phyloP scores from a whole-genome alignment of 2,888 invertebrate species.

The Anthophora plumipes region DNA sequence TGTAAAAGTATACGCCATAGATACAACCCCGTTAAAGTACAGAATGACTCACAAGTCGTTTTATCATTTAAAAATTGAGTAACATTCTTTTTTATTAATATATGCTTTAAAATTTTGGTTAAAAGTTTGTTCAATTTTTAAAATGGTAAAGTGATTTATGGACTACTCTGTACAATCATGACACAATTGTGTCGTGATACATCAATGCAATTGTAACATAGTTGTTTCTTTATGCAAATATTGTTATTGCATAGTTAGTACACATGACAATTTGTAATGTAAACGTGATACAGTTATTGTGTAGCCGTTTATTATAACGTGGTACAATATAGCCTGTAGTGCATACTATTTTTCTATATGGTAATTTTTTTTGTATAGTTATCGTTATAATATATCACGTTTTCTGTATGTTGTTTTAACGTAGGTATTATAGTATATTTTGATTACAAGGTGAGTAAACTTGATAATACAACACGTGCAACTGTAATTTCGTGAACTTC shows the following conservation, averaged over 20 bases:
- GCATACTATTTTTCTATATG: background rate
- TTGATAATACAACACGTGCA: background rate
- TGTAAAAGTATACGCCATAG: background rate
- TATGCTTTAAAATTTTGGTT: too few relatives aligned
- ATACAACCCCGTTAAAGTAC: too few relatives aligned
- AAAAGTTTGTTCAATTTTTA: too few relatives aligned
- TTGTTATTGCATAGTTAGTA: background rate
- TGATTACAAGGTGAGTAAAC: background rate
- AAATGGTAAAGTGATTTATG: too few relatives aligned
- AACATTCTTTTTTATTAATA: too few relatives aligned
- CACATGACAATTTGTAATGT: background rate
- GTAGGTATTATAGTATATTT: background rate
- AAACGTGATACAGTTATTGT: background rate
- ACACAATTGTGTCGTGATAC: background rate
- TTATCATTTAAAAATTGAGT: too few relatives aligned
- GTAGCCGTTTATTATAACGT: background rate
- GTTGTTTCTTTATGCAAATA: background rate
- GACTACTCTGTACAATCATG: too few relatives aligned
- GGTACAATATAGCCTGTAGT: background rate
- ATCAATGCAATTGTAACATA: conserved; percentile 12
- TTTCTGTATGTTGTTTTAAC: background rate
- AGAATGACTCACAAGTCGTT: too few relatives aligned
- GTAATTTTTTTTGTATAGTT: background rate
- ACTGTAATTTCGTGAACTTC: background rate
- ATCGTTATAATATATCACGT: background rate